Evolutionary conservation across 2,113 vertebrate species (phyloP), one percentile per base, ranked within the genome.

Genomic region (Rhea americana): DNA sequence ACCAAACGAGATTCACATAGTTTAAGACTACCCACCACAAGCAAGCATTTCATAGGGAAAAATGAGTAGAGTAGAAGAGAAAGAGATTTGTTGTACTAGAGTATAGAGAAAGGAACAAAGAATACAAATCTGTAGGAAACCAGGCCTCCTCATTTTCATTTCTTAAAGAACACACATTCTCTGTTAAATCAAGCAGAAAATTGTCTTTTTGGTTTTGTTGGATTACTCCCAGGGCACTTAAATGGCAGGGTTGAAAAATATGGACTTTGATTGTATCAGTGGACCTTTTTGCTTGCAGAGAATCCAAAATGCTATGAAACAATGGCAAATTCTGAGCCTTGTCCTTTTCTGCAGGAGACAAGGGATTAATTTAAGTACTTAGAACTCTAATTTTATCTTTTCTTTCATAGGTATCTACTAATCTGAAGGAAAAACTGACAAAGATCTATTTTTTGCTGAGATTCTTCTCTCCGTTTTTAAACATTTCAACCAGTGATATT

Each of bases 171-270:
- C 65, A 58, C 30, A 58, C 55, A 93, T 81, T 88, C 80, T 95
- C 92, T 81, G 86, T 86, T 90, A 91, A 95, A 93, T 95, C 81
- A 88, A 90, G 86, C 5, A 32, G 93, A 95, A 96, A 95, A 95
- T 93, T 95, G 93, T 95, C 94, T 91, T 93, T 68, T 86, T 85
- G 37, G 80, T 88, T 95, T 93, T 81, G 70, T 91, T 93, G 85
- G 86, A 94, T 66, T 86, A 32, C 30, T 93, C 76, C 86, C 92
- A 95, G 76, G 81, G 51, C 56, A 78, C 73, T 90, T 94, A 93
- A 55, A 93, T 86, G 86, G 90, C 70, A 89, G 56, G 48, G 77
- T 56, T 93, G 84, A 91, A 92, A 93, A 95, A 91, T n/a, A 74
- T 68, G 58, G 62, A 51, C 89, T 92, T 95, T 87, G 81, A 91